These are phyloP conservation scores for Clunio marinus DNA, from an alignment of 2,888 invertebrate genomes.

Conservation along the genomic window DNA sequence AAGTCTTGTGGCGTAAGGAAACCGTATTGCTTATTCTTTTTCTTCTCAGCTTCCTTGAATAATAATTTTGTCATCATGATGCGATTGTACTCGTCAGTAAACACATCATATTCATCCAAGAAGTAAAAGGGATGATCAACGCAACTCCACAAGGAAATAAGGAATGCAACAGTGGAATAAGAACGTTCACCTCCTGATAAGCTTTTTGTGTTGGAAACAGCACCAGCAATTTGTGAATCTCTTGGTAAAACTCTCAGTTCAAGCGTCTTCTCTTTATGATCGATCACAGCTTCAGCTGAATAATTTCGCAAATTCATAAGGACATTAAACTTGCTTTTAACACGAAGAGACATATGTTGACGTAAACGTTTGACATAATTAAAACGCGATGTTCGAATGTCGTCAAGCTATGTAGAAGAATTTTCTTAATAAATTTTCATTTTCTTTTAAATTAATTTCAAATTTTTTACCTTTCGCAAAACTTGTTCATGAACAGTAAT, in stretches of 20 bases:
- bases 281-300: conserved; percentile 45
- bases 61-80: conserved; percentile 74
- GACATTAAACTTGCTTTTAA: conserved; percentile 50
- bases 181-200: conserved; percentile 95
- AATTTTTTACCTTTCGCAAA: conserved; percentile 49
- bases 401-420: conserved; percentile 49
- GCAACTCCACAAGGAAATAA: conserved; percentile 89
- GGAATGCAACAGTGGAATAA: conserved; percentile 90
- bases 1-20: conserved; percentile 86
- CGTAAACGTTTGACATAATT: conserved; percentile 52
- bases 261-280: conserved; percentile 52
- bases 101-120: conserved; percentile 95
- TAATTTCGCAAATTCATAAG: conserved; percentile 46
- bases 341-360: conserved; percentile 51
- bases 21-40: conserved; percentile 71
- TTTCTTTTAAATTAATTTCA: conserved; percentile 23
- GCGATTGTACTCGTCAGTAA: conserved; percentile 87
- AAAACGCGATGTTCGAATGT: conserved; percentile 49
- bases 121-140: conserved; percentile 89
- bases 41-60: conserved; percentile 65
- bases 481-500: conserved; percentile 51
- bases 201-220: conserved; percentile 57
- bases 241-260: conserved; percentile 56
- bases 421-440: neutral
- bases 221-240: conserved; percentile 51